Evolutionary conservation across 2,888 invertebrate genomes (phyloP), one percentile per base, ranked within the genome.

Genomic region (Sthenelais limicola): DNA sequence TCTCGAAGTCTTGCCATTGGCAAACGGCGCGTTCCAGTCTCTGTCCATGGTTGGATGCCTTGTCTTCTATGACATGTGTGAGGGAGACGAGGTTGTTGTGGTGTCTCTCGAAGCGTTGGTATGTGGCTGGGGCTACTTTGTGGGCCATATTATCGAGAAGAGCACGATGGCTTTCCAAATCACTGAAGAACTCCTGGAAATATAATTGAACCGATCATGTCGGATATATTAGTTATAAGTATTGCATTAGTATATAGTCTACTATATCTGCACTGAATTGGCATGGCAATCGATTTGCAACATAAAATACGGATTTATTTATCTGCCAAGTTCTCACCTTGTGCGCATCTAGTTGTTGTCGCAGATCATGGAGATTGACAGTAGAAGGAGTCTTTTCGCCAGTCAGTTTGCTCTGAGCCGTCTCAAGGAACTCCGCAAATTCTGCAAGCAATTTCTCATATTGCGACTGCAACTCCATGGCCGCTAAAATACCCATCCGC

Each of bases 371-470:
- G 12, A 84, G 74, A 69, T 85, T 83, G 9, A 76, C 74, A n/a
- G 81, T 82, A 3, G 81, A 76, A 68, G 84, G 76, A 9, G 79
- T 76, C n/a, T 74, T 72, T 67, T 51, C 21, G 35, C 52, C 68
- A 32, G 77, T 78, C 49, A 86, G 79, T 74, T 86, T 86, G 52
- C 79, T 80, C 67, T 85, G 80, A 32, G 86, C 86, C 24, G 84
- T 84, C 38, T 84, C 84, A 73, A 87, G 77, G 80, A 83, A 87
- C 70, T 85, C 83, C 18, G 81, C 79, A 72, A 82, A 86, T 74
- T 86, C 85, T 21, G 81, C 77, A 56, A 86, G 79, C 77, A 87
- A 79, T 72, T 82, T 82, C 78, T 84, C 83, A 76, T 86, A 87
- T 78, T 87, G 86, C 67, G 81, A 81, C 74, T 84, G 83, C 12